A percentile compares a stretch with the other conserved stretches of the same genome.
Evolutionary conservation across 2,888 invertebrate species (phyloP).

Genomic region (Andrena fulva): DNA sequence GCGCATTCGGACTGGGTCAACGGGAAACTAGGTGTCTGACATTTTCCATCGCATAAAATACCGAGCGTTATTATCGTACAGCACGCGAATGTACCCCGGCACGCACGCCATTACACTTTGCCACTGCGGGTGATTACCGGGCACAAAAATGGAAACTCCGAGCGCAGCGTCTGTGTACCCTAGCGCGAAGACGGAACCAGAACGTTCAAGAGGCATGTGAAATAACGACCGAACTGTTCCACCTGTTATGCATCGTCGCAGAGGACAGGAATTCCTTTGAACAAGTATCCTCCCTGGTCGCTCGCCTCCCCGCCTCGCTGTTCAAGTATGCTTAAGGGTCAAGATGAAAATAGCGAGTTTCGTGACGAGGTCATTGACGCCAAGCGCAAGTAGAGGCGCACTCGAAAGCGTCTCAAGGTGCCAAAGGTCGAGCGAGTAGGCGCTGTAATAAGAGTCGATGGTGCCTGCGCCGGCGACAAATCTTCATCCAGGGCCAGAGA

Average conservation of each 20-base stretch:
- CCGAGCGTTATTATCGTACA: conserved; percentile 29
- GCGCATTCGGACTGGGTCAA: conserved; percentile 41
- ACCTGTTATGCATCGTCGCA: not conserved
- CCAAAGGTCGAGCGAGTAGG: conserved; percentile 51
- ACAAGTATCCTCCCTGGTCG: conserved; percentile 40
- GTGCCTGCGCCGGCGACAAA: conserved; percentile 28
- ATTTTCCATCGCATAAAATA: conserved; percentile 47
- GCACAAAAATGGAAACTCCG: conserved; percentile 24
- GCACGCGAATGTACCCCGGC: conserved; percentile 39
- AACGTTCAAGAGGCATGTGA: not conserved
- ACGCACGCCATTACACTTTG: conserved; percentile 3
- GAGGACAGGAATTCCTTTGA: not conserved
- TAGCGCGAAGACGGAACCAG: not conserved
- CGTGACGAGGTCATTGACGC: conserved; percentile 59
- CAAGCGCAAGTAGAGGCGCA: conserved; percentile 33
- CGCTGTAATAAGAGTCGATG: conserved; percentile 41
- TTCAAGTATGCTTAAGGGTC: conserved; percentile 51
- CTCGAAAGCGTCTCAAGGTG: conserved; percentile 51
- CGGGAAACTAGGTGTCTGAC: conserved; percentile 46
- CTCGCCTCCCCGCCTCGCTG: conserved; percentile 43
- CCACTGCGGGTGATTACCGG: conserved; percentile 6
- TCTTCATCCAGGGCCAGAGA: not conserved
- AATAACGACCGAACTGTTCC: not conserved
- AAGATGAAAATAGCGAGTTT: conserved; percentile 59
- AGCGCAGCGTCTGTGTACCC: not conserved